Conservation (phyloP, 2,113 vertebrate genomes). For the Pionites leucogaster region DNA sequence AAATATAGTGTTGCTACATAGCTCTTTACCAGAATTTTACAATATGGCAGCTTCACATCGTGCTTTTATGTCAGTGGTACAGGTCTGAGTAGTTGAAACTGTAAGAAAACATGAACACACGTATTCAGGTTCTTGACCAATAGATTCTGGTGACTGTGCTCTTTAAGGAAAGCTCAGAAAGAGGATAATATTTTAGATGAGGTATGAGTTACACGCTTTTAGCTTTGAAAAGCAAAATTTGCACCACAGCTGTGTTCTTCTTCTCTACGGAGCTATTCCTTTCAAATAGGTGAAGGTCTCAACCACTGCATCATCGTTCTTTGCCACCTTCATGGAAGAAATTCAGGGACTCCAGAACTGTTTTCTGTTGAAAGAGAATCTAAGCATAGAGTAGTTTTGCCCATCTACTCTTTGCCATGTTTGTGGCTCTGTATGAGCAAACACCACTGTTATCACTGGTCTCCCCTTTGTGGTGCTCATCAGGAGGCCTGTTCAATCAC, state of each 20-base stretch:
- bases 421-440: neutral
- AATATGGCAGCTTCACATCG: neutral
- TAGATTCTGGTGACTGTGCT: neutral
- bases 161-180: neutral
- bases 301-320: neutral
- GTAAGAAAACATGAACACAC: neutral
- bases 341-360: neutral
- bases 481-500: constrained; percentile 1
- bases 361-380: neutral
- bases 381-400: neutral
- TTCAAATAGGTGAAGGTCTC: neutral
- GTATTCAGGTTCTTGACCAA: neutral
- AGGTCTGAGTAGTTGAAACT: neutral
- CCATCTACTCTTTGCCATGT: neutral
- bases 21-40: neutral
- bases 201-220: neutral
- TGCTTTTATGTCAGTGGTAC: neutral
- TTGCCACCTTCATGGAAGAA: neutral
- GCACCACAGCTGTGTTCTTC: neutral
- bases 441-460: neutral
- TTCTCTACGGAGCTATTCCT: neutral
- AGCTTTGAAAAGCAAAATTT: neutral
- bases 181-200: neutral
- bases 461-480: neutral
- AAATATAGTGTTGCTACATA: neutral